Conservation (phyloP, 2,113 vertebrate genomes). For the Stictonetta naevosa region DNA sequence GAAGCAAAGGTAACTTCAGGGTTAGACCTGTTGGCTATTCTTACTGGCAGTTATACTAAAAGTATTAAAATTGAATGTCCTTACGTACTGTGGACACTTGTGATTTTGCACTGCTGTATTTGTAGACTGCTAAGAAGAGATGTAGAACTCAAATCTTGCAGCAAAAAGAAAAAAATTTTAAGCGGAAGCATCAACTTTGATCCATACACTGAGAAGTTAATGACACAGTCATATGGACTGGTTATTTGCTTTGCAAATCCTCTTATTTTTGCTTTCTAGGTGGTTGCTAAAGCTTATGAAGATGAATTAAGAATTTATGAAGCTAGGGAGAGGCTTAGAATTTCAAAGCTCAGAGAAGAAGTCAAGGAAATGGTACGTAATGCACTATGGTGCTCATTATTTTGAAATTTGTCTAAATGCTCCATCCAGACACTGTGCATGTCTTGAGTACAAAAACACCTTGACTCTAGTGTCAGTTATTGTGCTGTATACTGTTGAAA, state of each 20-base stretch:
- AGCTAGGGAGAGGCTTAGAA: conserved; percentile 73
- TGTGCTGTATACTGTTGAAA: not conserved
- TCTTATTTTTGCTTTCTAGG: conserved; percentile 66
- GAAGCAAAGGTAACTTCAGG: conserved; percentile 70
- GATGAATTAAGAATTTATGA: conserved; percentile 82
- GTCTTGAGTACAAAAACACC: not conserved
- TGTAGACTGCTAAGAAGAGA: not conserved
- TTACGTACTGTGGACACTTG: not conserved
- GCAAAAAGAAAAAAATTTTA: not conserved
- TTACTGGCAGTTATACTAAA: not conserved
- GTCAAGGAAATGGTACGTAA: conserved; percentile 75
- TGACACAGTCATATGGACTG: not conserved
- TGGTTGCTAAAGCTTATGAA: conserved; percentile 80
- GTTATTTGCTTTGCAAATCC: not conserved
- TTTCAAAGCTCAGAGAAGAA: conserved; percentile 74
- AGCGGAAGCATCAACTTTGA: not conserved
- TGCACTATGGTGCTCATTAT: not conserved
- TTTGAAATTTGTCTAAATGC: not conserved
- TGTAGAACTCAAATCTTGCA: not conserved
- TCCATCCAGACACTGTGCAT: not conserved
- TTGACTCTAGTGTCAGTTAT: not conserved
- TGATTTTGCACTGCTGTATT: not conserved
- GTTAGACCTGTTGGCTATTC: not conserved
- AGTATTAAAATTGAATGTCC: not conserved
- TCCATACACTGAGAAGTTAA: not conserved